Conservation (phyloP, 2,797 vertebrate species). For the Gobionotothen gibberifrons region DNA sequence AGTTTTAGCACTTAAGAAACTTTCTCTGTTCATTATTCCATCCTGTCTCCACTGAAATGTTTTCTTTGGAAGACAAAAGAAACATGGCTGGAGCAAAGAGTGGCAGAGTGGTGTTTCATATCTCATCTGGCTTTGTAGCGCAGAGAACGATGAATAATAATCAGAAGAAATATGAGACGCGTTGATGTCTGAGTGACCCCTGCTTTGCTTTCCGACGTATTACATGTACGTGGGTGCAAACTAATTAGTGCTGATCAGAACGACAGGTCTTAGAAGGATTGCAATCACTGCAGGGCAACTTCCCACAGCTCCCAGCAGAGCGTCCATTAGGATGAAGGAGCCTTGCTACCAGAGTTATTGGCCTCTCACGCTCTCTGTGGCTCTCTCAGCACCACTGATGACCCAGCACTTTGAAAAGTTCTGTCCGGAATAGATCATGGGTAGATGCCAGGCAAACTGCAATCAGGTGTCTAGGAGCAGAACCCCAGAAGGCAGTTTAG, state of each 20-base stretch:
- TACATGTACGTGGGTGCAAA: constrained; percentile 15
- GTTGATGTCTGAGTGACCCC: constrained; percentile 17
- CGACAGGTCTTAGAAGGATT: not conserved
- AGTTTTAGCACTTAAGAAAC: not conserved
- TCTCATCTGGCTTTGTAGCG: constrained; percentile 24
- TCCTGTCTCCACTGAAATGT: not conserved
- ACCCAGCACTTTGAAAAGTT: constrained; percentile 49
- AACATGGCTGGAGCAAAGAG: not conserved
- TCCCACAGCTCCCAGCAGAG: constrained; percentile 38
- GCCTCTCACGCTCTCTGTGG: constrained; percentile 22
- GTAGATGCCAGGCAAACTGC: no score
- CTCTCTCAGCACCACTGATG: constrained; percentile 40
- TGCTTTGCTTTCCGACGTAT: constrained; percentile 22
- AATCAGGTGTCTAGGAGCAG: no score
- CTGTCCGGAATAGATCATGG: constrained; percentile 25
- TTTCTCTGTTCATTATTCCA: constrained; percentile 9
- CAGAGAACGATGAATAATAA: constrained; percentile 15
- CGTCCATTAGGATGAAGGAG: constrained; percentile 45
- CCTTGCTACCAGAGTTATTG: constrained; percentile 52
- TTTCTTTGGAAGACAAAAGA: constrained; percentile 16
- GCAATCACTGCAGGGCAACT: constrained; percentile 35
- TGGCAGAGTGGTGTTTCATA: constrained; percentile 14
- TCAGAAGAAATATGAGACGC: constrained; percentile 24
- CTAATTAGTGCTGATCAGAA: constrained; percentile 52
- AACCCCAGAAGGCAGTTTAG: not conserved